A percentile compares a stretch with the other conserved stretches of the same genome.
These are phyloP conservation scores for Cyanistes caeruleus DNA, from an alignment of 2,113 vertebrate species.

Conservation along the genomic window DNA sequence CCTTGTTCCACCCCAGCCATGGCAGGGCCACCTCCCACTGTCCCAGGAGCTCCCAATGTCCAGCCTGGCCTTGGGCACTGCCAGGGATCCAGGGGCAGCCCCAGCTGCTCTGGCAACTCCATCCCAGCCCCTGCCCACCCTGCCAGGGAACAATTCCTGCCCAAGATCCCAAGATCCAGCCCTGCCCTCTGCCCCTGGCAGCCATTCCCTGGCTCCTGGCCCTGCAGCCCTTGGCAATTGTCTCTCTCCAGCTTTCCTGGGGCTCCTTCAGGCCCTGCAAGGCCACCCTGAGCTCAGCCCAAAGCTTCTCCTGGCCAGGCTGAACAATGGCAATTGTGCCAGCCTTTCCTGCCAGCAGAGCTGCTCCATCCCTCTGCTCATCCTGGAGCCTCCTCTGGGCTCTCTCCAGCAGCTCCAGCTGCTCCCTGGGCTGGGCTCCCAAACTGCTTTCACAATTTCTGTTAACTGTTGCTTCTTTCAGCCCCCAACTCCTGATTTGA, in stretches of 20 bases:
- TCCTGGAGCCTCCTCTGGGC: background rate
- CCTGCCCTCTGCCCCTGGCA: no score
- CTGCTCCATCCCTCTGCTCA: background rate
- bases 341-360: background rate
- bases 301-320: background rate
- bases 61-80: background rate
- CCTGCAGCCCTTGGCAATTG: no score
- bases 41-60: background rate
- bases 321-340: background rate
- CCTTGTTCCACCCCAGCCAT: background rate
- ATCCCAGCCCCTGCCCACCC: no score
- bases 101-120: no score
- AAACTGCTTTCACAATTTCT: background rate
- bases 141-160: no score
- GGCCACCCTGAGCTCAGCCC: no score
- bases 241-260: no score
- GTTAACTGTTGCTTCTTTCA: background rate
- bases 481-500: background rate
- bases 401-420: background rate
- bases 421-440: rapidly evolving
- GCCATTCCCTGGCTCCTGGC: no score
- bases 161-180: no score
- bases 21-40: background rate
- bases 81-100: no score
- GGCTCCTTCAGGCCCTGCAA: no score